Conservation (phyloP, 2,113 vertebrate genomes). For the Eubucco bourcierii region DNA sequence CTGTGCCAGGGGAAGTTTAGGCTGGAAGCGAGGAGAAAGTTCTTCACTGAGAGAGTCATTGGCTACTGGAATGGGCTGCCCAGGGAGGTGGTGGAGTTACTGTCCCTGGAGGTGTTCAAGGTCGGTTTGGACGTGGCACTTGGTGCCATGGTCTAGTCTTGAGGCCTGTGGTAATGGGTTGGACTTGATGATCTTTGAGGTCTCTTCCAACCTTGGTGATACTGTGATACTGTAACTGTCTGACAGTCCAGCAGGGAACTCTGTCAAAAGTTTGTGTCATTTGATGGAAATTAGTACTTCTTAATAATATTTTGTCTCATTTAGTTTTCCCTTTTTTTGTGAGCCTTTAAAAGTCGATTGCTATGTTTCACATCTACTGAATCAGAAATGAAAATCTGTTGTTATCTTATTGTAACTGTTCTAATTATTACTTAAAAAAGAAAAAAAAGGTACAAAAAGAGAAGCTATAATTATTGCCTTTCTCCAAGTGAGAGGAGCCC, state of each 20-base stretch:
- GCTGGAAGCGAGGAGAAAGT: no score
- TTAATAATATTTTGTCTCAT: not conserved
- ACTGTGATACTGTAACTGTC: no score
- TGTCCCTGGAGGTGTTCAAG: no score
- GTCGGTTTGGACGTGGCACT: no score
- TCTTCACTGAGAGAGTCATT: no score
- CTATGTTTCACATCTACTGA: not conserved
- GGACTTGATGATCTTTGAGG: no score
- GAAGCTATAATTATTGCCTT: not conserved
- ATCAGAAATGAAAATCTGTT: not conserved
- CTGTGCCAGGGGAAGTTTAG: no score
- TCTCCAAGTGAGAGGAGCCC: not conserved
- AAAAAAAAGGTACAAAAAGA: not conserved
- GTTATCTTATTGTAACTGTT: not conserved
- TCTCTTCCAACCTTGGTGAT: no score
- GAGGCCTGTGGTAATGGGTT: no score
- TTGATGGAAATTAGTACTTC: not conserved
- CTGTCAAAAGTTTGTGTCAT: not conserved
- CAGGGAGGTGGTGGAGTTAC: no score
- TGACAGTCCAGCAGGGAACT: not conserved
- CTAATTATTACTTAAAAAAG: not conserved
- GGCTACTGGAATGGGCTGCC: no score
- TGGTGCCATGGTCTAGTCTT: no score
- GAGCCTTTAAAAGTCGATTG: not conserved
- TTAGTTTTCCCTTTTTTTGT: not conserved